Evolutionary conservation across 2,113 vertebrate species (phyloP).

Genomic region (Lamprotornis superbus): DNA sequence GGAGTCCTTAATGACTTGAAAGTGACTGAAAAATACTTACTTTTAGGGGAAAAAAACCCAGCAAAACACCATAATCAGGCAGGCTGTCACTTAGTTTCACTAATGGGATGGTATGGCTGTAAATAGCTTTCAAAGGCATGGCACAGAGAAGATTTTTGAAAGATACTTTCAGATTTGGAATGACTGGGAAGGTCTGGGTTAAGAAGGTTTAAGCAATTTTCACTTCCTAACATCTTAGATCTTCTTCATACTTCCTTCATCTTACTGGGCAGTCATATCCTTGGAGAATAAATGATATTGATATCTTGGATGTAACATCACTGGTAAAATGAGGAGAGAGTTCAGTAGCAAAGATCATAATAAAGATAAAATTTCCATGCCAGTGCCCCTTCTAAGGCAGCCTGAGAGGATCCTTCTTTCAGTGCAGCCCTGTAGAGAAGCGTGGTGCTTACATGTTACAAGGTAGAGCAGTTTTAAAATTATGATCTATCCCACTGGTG

Average conservation of each 20-base stretch:
- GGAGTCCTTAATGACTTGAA: not conserved
- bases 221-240: not conserved
- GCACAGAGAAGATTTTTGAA: not conserved
- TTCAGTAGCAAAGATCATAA: not conserved
- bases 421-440: not conserved
- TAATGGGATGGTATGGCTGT: not conserved
- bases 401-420: not conserved
- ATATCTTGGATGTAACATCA: not conserved
- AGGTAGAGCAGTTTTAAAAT: not conserved
- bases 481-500: not conserved
- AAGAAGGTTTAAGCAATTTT: not conserved
- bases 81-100: not conserved
- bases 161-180: not conserved
- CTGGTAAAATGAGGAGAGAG: not conserved
- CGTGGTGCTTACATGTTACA: not conserved
- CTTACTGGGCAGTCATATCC: not conserved
- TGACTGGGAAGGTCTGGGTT: not conserved
- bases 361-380: not conserved
- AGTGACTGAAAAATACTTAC: not conserved
- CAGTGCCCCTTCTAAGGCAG: not conserved
- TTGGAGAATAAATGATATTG: not conserved
- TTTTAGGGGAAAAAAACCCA: accelerated
- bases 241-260: not conserved
- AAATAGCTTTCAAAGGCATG: not conserved
- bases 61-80: not conserved